Conservation (phyloP, 2,797 vertebrate genomes). For the Philypnodon macrostomus region DNA sequence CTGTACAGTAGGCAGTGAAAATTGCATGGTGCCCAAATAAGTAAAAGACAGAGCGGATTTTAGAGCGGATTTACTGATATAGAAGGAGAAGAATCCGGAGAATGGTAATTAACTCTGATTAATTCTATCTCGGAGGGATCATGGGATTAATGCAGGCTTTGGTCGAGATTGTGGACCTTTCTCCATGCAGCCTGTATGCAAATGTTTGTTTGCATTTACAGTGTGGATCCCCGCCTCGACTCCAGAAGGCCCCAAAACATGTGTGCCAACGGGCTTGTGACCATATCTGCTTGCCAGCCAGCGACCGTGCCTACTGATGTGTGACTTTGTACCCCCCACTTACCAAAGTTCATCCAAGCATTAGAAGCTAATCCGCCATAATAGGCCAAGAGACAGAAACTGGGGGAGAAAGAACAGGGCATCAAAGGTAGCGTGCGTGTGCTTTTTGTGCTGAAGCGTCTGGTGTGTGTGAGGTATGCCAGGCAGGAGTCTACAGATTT, state of each 20-base stretch:
- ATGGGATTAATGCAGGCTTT: slow-evolving; percentile 65
- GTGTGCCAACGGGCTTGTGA: slow-evolving; percentile 70
- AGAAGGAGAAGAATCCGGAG: slow-evolving; percentile 45
- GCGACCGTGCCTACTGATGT: slow-evolving; percentile 63
- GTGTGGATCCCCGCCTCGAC: slow-evolving; percentile 11
- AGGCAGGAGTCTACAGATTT: slow-evolving; percentile 56
- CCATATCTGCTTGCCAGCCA: slow-evolving; percentile 58
- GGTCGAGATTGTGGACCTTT: slow-evolving; percentile 60
- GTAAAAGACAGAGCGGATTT: slow-evolving; percentile 45
- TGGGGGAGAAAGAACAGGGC: slow-evolving; percentile 20
- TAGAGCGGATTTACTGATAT: slow-evolving; percentile 35
- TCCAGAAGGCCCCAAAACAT: slow-evolving; percentile 51
- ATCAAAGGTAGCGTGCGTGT: slow-evolving; percentile 39
- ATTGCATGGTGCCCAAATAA: slow-evolving; percentile 23
- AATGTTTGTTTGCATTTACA: slow-evolving; percentile 17
- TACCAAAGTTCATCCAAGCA: slow-evolving; percentile 78
- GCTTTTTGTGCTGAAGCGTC: slow-evolving; percentile 11
- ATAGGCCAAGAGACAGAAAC: slow-evolving; percentile 71
- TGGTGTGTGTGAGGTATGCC: slow-evolving; percentile 55
- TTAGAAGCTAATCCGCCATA: slow-evolving; percentile 80
- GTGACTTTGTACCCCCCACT: slow-evolving; percentile 72
- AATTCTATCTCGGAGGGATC: slow-evolving; percentile 66
- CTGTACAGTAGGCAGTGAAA: slow-evolving; percentile 23
- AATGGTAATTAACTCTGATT: slow-evolving; percentile 70
- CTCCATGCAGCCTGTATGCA: slow-evolving; percentile 48